Evolutionary conservation across 2,797 vertebrate species (phyloP), one percentile per base, ranked within the genome.

Genomic region (Syndactyla subalaris): DNA sequence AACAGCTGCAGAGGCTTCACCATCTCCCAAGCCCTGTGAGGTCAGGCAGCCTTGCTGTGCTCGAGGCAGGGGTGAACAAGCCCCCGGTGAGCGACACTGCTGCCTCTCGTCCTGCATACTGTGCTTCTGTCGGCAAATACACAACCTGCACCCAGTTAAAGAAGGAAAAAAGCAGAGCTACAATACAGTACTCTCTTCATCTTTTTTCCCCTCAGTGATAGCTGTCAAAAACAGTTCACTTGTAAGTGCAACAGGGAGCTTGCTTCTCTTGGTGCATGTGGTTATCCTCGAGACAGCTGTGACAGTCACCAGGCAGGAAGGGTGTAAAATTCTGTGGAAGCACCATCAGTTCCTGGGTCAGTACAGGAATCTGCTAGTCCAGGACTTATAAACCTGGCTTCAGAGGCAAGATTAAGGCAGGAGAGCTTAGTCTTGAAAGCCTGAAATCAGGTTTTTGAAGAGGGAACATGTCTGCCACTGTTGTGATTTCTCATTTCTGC

Each of bases 31-130:
- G 21, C 54, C 43, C 24, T 11, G 21, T 16, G 43, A 62, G 63
- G n/a, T 51, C 34, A n/a, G 29, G 29, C 52, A 80, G 36, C 13
- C 17, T 43, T 0, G 1, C 38, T 15, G 2, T 26, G 3, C 3
- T 29, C 34, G 66, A 75, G 30, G 23, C 7, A 36, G 48, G 62
- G 86, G 23, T 29, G 27, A 74, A 26, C 17, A 46, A 73, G 20
- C 6, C 15, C 19, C 14, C 1, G 0, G 36, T 16, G n/a, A 72
- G 58, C 0, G 0, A 58, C 5, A 6, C 38, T 1, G 0, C 39
- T 62, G 52, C 41, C 34, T 73, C 65, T 51, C 39, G 24, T 3
- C 38, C 51, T 30, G 21, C 3, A 1, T 45, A 9, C 32, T 27
- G 15, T 0, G 3, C 43, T 32, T 92, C 38, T 57, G 46, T 8